phyloP scores from a whole-genome alignment of 1,140 invertebrate species.

The Hyposmocoma kahamanoa region DNA sequence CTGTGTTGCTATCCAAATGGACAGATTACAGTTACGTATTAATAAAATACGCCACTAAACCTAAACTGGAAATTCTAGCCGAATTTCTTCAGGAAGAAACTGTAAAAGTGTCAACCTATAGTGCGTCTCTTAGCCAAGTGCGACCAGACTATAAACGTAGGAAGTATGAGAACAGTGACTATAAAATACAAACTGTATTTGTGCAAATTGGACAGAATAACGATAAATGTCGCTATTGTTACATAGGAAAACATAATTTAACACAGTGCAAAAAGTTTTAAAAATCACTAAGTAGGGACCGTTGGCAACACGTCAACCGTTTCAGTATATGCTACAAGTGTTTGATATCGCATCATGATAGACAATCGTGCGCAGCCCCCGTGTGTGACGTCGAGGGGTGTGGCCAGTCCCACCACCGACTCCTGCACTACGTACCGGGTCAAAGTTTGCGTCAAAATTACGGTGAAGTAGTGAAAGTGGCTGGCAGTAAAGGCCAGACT shows the following conservation, averaged over 20 bases:
- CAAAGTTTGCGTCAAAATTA: not conserved
- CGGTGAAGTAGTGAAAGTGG: not conserved
- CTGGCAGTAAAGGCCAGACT: not conserved
- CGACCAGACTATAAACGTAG: not conserved
- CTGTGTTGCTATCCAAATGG: not conserved
- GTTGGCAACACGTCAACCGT: constrained; percentile 2
- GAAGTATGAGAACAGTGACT: not conserved
- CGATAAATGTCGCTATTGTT: constrained; percentile 2
- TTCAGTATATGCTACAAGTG: constrained; percentile 4
- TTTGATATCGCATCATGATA: not conserved
- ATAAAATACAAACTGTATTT: not conserved
- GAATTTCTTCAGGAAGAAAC: not conserved
- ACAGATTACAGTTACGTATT: not conserved
- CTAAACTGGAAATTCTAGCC: not conserved
- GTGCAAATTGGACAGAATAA: not conserved
- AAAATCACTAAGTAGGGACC: not conserved
- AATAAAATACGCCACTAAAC: not conserved
- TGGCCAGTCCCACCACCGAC: not conserved
- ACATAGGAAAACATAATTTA: not conserved
- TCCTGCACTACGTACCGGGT: not conserved
- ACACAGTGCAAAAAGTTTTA: not conserved
- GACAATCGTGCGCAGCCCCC: not conserved
- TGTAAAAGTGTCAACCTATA: not conserved
- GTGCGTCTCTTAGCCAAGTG: not conserved
- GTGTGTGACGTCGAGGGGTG: not conserved